These are phyloP conservation scores for Allygus modestus DNA, from an alignment of 2,888 invertebrate species.

Conservation along the genomic window DNA sequence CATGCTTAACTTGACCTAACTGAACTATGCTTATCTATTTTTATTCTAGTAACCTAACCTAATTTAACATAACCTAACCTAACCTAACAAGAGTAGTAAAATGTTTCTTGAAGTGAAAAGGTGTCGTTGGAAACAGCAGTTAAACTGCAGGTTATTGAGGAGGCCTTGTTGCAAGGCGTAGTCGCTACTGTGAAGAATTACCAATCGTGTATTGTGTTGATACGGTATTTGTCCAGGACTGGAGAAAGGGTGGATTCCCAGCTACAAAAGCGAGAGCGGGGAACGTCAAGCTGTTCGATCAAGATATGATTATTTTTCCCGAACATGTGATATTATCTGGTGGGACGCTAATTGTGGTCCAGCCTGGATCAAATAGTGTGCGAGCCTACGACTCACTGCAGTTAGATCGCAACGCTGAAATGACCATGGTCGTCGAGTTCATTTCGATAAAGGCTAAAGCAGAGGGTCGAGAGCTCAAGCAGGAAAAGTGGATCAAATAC, in stretches of 20 bases:
- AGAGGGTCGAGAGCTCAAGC: neutral
- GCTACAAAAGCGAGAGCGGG: neutral
- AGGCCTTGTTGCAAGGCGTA: too few species aligned
- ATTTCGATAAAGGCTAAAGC: neutral
- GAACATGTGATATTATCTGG: neutral
- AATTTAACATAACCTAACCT: too few species aligned
- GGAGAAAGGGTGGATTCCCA: neutral
- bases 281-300: neutral
- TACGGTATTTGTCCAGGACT: conserved; percentile 2
- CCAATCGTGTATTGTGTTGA: neutral
- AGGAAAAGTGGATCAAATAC: neutral
- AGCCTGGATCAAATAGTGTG: neutral
- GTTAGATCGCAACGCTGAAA: neutral
- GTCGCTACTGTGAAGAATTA: neutral
- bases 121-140: too few species aligned
- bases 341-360: neutral
- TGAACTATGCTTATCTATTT: too few species aligned
- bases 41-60: too few species aligned
- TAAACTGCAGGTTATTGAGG: too few species aligned
- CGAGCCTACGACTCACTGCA: conserved; percentile 13
- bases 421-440: neutral
- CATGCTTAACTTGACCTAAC: too few species aligned
- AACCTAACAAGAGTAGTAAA: too few species aligned
- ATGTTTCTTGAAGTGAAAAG: too few species aligned
- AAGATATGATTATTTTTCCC: neutral